Evolutionary conservation across 2,888 invertebrate genomes (phyloP).

Genomic region (Frankliniella fusca): DNA sequence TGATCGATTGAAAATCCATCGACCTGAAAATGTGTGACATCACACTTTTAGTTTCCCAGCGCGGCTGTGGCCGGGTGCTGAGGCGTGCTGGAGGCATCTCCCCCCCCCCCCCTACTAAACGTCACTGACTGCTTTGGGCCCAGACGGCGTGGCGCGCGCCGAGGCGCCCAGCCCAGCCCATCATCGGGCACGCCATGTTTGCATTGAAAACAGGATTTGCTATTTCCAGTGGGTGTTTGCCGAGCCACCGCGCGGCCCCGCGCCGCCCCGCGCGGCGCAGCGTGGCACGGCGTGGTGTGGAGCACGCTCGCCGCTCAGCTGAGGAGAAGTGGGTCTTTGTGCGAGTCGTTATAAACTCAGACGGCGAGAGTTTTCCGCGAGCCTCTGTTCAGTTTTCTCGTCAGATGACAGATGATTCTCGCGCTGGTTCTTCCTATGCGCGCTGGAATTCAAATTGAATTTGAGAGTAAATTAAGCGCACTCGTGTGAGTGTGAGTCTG

Average conservation of each 20-base stretch:
- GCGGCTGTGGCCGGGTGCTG: too few species aligned
- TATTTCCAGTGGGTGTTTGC: background rate
- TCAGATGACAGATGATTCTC: background rate
- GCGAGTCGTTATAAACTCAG: background rate
- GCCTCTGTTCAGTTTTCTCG: background rate
- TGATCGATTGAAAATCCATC: too few species aligned
- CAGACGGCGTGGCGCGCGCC: background rate
- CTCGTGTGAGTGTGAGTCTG: too few species aligned
- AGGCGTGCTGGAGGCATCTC: too few species aligned
- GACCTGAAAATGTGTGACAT: too few species aligned
- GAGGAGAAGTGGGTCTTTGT: too few species aligned
- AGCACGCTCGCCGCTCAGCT: background rate
- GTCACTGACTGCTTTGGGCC: background rate
- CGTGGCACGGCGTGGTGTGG: background rate
- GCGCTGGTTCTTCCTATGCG: too few species aligned
- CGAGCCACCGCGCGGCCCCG: background rate
- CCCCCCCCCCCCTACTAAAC: too few species aligned
- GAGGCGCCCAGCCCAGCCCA: background rate
- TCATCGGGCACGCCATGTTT: background rate
- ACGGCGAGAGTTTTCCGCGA: background rate
- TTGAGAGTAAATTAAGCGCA: too few species aligned
- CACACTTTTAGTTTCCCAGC: too few species aligned
- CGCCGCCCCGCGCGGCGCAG: background rate
- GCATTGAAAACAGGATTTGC: constrained; percentile 23
- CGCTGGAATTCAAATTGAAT: too few species aligned